phyloP scores from a whole-genome alignment of 2,797 vertebrate genomes.

The Natrix natrix region DNA sequence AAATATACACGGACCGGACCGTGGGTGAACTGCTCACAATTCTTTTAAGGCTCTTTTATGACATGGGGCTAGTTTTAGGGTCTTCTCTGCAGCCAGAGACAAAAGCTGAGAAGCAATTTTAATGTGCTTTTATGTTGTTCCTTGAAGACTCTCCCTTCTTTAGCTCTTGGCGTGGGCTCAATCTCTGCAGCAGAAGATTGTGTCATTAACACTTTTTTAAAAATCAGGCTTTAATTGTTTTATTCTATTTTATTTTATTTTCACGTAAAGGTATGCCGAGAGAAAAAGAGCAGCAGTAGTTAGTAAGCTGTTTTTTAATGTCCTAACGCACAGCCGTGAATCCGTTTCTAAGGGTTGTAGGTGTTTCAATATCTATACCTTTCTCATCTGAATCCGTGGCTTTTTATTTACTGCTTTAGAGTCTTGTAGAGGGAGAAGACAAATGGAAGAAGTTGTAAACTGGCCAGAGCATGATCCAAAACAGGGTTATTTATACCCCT shows the following conservation, averaged over 20 bases:
- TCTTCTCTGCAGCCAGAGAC: slow-evolving; percentile 32
- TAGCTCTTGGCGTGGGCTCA: slow-evolving; percentile 47
- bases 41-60: neutral
- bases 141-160: slow-evolving; percentile 26
- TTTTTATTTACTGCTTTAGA: neutral
- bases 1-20: slow-evolving; percentile 40
- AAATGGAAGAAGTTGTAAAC: neutral
- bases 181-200: slow-evolving; percentile 5
- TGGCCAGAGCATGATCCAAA: neutral
- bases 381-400: neutral
- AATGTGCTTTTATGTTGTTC: slow-evolving; percentile 34
- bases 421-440: no score
- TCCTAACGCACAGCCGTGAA: neutral
- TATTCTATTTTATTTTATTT: neutral
- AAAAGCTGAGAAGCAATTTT: slow-evolving; percentile 48
- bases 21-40: slow-evolving; percentile 52
- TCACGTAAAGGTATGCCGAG: neutral
- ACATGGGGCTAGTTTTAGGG: slow-evolving; percentile 44
- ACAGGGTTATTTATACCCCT: neutral
- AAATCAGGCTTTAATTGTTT: neutral
- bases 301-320: neutral
- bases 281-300: neutral
- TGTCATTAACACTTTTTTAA: neutral
- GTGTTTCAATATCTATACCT: neutral
- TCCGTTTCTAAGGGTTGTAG: neutral